These are phyloP conservation scores for Galerucella nymphaeae DNA, from an alignment of 2,888 invertebrate genomes.

Conservation along the genomic window DNA sequence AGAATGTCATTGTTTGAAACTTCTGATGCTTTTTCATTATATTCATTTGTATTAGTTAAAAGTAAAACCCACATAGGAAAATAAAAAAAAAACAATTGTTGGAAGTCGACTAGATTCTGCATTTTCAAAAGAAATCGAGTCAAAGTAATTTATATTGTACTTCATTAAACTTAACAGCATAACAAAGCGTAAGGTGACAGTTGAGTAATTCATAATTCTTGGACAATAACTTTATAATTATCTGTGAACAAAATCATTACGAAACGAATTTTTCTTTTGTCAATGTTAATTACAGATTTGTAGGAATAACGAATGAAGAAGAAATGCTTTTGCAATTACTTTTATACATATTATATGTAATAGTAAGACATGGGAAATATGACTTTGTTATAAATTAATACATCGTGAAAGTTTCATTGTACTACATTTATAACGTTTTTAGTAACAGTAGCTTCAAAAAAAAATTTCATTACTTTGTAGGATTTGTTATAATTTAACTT, in stretches of 20 bases:
- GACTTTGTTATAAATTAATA: conserved; percentile 21
- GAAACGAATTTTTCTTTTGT: conserved; percentile 31
- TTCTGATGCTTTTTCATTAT: no score
- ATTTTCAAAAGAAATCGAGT: background rate
- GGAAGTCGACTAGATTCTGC: background rate
- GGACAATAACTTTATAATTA: conserved; percentile 26
- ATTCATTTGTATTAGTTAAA: background rate
- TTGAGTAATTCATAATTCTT: conserved; percentile 21
- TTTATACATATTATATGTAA: conserved; percentile 19
- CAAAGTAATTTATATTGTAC: conserved; percentile 13
- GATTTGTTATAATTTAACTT: background rate
- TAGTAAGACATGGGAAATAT: conserved; percentile 26
- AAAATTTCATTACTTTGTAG: background rate
- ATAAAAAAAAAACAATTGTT: background rate
- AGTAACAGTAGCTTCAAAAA: background rate
- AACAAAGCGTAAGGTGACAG: conserved; percentile 18
- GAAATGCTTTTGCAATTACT: conserved; percentile 30
- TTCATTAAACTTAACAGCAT: background rate
- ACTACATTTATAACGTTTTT: conserved; percentile 8
- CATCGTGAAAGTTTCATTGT: conserved; percentile 20
- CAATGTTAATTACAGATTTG: conserved; percentile 32
- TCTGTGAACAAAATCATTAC: conserved; percentile 32
- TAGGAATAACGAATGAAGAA: conserved; percentile 4
- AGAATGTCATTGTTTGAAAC: no score
- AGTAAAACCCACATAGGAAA: background rate